These are phyloP conservation scores for Amblyjoppa fuscipennis DNA, from an alignment of 2,888 invertebrate genomes.

Conservation along the genomic window DNA sequence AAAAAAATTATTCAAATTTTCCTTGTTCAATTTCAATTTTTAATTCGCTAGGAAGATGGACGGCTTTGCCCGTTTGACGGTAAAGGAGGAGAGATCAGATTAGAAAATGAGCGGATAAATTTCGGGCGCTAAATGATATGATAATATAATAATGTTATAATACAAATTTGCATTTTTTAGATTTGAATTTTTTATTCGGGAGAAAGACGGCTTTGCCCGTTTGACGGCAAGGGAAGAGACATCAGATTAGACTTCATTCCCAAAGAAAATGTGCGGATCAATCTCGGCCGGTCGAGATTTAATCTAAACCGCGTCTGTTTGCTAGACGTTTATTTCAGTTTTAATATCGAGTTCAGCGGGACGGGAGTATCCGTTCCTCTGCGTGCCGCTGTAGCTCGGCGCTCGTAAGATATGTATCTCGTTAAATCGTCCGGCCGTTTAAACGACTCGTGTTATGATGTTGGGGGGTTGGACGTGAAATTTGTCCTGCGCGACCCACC, in stretches of 20 bases:
- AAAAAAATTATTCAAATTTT: too few relatives aligned
- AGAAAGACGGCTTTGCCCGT: not conserved
- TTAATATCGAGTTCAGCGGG: slow-evolving; percentile 6
- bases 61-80: not conserved
- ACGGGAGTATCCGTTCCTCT: not conserved
- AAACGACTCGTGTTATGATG: slow-evolving; percentile 24
- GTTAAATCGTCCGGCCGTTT: not conserved
- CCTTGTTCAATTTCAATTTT: not conserved
- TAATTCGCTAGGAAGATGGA: not conserved
- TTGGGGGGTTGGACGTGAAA: not conserved
- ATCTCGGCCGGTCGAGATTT: not conserved
- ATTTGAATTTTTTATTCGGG: too few relatives aligned
- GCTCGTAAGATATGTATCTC: not conserved
- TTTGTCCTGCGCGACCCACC: not conserved
- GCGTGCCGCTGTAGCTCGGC: not conserved
- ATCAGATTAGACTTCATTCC: not conserved
- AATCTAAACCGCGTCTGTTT: not conserved
- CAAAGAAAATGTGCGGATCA: not conserved
- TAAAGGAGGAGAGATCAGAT: not conserved
- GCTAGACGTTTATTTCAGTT: slow-evolving; percentile 15
- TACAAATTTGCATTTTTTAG: too few relatives aligned
- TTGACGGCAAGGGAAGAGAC: not conserved
- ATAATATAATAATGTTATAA: too few relatives aligned
- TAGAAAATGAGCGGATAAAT: not conserved
- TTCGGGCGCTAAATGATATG: too few relatives aligned